Conservation (phyloP, 2,797 vertebrate species). For the Lophotriccus pileatus region DNA sequence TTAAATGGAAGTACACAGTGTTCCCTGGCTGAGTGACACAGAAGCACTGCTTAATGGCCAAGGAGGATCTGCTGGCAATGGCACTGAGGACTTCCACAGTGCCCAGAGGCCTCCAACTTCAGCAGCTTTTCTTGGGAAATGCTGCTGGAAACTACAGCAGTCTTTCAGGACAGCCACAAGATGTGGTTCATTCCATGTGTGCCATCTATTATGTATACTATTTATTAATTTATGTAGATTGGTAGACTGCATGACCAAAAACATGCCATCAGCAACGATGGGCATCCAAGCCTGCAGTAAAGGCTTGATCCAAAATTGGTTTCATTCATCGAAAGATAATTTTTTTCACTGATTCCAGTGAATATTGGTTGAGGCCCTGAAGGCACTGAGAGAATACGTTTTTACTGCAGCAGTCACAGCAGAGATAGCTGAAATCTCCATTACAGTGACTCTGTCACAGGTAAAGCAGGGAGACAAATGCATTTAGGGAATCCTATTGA, state of each 20-base stretch:
- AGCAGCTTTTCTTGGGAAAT: not conserved
- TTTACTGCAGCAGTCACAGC: conserved; percentile 11
- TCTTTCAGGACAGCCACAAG: not conserved
- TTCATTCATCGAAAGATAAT: not conserved
- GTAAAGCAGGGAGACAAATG: conserved; percentile 41
- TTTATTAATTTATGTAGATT: conserved; percentile 59
- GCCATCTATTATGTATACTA: conserved; percentile 16
- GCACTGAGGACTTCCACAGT: not conserved
- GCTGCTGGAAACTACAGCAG: not conserved
- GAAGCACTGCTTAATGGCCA: not conserved
- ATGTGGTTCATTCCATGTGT: not conserved
- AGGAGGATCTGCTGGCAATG: not conserved
- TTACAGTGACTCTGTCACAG: conserved; percentile 26
- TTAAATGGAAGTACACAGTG: not conserved
- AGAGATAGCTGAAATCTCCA: conserved; percentile 24
- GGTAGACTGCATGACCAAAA: conserved; percentile 35
- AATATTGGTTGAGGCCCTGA: not conserved
- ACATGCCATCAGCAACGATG: not conserved
- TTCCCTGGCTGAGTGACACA: not conserved
- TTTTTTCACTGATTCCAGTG: not conserved
- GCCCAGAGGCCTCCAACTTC: not conserved
- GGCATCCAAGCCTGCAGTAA: not conserved
- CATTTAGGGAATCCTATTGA: conserved; percentile 16
- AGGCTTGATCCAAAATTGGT: conserved; percentile 15
- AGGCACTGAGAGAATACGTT: not conserved